Evolutionary conservation across 2,113 vertebrate species (phyloP).

Genomic region (Trematomus loennbergii): DNA sequence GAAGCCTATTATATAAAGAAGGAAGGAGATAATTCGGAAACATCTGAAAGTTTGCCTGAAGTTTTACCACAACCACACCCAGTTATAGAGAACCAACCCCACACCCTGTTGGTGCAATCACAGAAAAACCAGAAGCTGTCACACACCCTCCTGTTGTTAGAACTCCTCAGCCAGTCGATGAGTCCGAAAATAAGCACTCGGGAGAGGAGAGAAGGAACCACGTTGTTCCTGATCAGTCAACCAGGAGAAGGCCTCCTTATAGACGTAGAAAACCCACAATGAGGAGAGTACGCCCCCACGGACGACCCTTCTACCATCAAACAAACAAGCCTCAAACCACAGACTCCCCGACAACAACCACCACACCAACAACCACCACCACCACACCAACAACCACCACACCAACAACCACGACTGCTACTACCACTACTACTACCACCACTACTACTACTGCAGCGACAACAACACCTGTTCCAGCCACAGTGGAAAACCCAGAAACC

Average conservation of each 20-base stretch:
- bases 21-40: neutral
- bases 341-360: constrained; percentile 29
- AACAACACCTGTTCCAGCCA: constrained; percentile 43
- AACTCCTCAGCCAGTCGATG: constrained; percentile 25
- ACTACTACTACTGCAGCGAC: constrained; percentile 35
- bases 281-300: constrained; percentile 62
- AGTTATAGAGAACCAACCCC: constrained; percentile 39
- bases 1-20: constrained; percentile 7
- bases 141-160: constrained; percentile 26
- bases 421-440: constrained; percentile 19
- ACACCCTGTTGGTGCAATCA: neutral
- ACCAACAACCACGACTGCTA: neutral
- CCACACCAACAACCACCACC: constrained; percentile 35
- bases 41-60: neutral
- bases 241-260: constrained; percentile 73
- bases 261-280: constrained; percentile 75
- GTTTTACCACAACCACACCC: constrained; percentile 24
- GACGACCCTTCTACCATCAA: constrained; percentile 42
- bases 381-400: neutral
- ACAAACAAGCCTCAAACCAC: constrained; percentile 55
- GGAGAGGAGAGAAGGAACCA: constrained; percentile 53
- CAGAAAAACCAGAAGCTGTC: constrained; percentile 33
- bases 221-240: constrained; percentile 48
- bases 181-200: constrained; percentile 39
- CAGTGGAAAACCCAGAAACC: constrained; percentile 23